Base-by-base conservation (phyloP, 2,113 vertebrate species). In the Fregata magnificens region DNA sequence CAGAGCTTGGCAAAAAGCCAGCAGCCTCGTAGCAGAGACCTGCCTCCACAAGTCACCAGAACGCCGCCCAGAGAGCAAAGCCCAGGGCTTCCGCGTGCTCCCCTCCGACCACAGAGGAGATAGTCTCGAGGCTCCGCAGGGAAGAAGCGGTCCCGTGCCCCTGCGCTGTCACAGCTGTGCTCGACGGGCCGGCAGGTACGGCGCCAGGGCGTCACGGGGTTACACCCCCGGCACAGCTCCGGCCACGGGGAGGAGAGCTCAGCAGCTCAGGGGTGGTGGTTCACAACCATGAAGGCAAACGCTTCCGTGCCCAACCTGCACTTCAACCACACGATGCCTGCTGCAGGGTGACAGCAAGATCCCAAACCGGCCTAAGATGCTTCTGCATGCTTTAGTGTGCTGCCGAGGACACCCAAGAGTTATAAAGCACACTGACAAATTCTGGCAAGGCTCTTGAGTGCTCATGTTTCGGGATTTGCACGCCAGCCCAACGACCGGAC, bases 141-240 rank as follows among this genome's bases (percentile, higher is more conserved):
- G 44, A 65, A n/a, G 52, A 8, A 9, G 50, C 1, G 3, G n/a
- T 67, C 79, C 79, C 17, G 5, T 0, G 4, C n/a, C 47, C 47
- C 42, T 13, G 13, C 1, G 1, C 65, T 7, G 13, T 19, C 28
- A 52, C 17, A n/a, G 78, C 38, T 2, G 3, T 9, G 8, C 26
- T 49, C 1, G 1, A 18, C 1, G 0, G 16, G 12, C 56, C 1
- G 0, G 36, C 25, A 29, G 36, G n/a, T 16, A 34, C 1, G 1
- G 70, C 2, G 1, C n/a, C 4, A 8, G 13, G 29, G 32, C 4
- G 8, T 40, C 49, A 58, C 12, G 1, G 1, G 9, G 61, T 40
- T 32, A 62, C 55, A 38, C 5, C 18, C 49, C 31, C 1, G 3
- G 74, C 40, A 72, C 29, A 76, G 52, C 28, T 74, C 66, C n/a